Conservation (phyloP, 2,797 vertebrate species). For the Australoheros facetus region DNA sequence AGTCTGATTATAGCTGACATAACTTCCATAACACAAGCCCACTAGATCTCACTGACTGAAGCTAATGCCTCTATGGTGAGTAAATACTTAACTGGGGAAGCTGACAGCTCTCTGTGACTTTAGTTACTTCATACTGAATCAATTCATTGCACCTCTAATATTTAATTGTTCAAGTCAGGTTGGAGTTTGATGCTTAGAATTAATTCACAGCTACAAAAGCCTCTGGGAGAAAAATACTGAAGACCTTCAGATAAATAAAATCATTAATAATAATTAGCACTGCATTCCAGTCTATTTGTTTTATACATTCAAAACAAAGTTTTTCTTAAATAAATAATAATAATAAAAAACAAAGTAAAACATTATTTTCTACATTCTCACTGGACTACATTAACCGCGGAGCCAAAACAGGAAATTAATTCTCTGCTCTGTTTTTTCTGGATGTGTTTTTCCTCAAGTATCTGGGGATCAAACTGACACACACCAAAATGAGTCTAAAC, state of each 20-base stretch:
- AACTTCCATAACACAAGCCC: neutral
- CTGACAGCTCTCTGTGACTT: neutral
- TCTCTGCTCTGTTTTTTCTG: neutral
- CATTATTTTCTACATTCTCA: neutral
- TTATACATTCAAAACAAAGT: neutral
- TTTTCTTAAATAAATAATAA: neutral
- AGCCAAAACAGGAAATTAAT: neutral
- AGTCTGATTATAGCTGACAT: neutral
- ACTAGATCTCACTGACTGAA: neutral
- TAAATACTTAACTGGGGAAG: neutral
- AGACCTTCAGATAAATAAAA: neutral
- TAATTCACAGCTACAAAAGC: too few species aligned
- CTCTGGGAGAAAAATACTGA: too few species aligned
- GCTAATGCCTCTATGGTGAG: neutral
- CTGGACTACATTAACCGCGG: neutral
- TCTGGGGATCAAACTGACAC: slow-evolving; percentile 16
- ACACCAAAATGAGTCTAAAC: slow-evolving; percentile 4
- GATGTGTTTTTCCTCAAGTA: neutral
- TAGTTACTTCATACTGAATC: neutral
- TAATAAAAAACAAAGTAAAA: neutral
- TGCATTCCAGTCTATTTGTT: neutral
- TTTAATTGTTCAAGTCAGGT: fast-evolving
- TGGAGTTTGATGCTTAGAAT: fast-evolving
- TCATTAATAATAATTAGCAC: neutral
- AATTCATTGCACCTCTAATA: neutral